Evolutionary conservation across 1,140 invertebrate genomes (phyloP).

Genomic region (Probaryconus sp.): DNA sequence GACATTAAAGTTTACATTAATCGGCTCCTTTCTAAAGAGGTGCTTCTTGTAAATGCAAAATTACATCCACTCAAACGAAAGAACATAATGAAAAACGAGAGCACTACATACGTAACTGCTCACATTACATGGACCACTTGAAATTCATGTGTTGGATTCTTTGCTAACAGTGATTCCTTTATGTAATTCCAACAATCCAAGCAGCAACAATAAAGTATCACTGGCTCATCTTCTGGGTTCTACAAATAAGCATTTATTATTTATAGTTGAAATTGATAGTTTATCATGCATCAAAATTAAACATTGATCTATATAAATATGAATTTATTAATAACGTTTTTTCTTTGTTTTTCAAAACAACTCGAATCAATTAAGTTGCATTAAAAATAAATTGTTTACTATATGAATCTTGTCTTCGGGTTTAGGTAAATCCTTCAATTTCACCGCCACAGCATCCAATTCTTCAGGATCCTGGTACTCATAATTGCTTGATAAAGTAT

Average conservation of each 20-base stretch:
- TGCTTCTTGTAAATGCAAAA: neutral
- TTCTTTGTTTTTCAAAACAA: neutral
- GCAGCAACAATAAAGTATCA: constrained; percentile 70
- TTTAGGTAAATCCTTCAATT: constrained; percentile 8
- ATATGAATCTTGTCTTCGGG: too few species aligned
- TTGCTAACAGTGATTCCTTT: constrained; percentile 24
- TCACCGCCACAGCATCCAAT: neutral
- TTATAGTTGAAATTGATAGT: neutral
- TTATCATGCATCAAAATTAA: too few species aligned
- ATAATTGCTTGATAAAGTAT: constrained; percentile 1
- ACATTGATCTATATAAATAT: too few species aligned
- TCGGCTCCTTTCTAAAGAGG: too few species aligned
- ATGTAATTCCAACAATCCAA: constrained; percentile 68
- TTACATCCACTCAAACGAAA: neutral
- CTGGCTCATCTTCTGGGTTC: constrained; percentile 63
- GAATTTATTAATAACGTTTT: too few species aligned
- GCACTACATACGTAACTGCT: constrained; percentile 13
- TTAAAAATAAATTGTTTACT: too few species aligned
- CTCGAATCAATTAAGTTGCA: neutral
- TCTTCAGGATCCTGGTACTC: neutral
- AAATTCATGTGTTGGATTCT: constrained; percentile 66
- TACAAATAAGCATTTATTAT: too few species aligned
- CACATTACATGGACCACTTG: constrained; percentile 71
- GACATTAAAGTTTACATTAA: too few species aligned
- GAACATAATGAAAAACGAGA: neutral